Conservation (phyloP, 2,113 vertebrate species). For the Phycodurus eques region DNA sequence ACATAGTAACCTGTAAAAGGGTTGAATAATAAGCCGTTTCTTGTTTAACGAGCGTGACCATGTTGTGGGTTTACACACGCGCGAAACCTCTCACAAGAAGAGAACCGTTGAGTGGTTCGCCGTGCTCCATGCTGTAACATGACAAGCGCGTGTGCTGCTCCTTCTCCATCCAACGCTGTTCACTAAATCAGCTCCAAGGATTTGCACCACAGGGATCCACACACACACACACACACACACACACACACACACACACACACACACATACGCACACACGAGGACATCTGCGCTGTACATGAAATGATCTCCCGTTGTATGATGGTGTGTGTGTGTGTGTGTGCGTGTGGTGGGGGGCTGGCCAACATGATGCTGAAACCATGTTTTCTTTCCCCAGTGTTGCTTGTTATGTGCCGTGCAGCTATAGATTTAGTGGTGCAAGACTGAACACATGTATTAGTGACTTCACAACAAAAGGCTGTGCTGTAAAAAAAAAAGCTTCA, state of each 20-base stretch:
- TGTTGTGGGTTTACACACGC: background rate
- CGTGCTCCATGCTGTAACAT: conserved; percentile 48
- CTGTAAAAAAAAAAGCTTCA: conserved; percentile 58
- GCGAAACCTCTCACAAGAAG: background rate
- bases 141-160: conserved; percentile 49
- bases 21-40: background rate
- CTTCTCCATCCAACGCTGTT: conserved; percentile 15
- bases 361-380: conserved; percentile 61
- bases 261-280: background rate
- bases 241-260: background rate
- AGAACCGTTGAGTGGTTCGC: conserved; percentile 16
- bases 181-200: conserved; percentile 16
- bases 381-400: conserved; percentile 79
- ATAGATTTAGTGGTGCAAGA: conserved; percentile 80
- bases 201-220: background rate
- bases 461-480: conserved; percentile 48
- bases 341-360: conserved; percentile 8
- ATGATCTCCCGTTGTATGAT: background rate
- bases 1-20: background rate
- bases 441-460: conserved; percentile 48
- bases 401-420: conserved; percentile 81
- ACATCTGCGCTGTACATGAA: conserved; percentile 28
- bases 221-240: background rate
- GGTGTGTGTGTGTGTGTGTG: too few relatives aligned
- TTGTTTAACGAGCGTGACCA: background rate